Base-by-base conservation (phyloP, 35 echinoderm and acorn worm species). In the Ophioderma brevispina region DNA sequence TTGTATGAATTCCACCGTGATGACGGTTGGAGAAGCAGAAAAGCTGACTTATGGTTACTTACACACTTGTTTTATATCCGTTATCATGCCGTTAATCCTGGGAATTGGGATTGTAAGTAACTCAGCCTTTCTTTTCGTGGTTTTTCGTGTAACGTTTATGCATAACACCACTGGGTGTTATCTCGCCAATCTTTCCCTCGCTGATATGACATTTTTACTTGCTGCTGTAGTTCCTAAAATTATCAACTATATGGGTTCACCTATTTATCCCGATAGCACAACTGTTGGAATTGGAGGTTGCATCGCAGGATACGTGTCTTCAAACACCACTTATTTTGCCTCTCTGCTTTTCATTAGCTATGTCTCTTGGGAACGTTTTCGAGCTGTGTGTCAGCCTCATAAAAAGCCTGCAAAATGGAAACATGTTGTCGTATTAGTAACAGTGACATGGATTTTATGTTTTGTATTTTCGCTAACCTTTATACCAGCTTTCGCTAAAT, bases 81-180 rank as follows among this genome's bases (percentile, higher is more conserved):
- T 30, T 2, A 6, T 95, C 10, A 63, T 95, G 37, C 93, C 93
- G 0, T 17, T 86, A n/a, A 33, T 95, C 14, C 75, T 95, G 2
- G 39, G 37, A 18, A n/a, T 95, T 0, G 93, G 93, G 6, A 8
- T 95, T 0, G 39, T 90, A 14, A 49, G 88, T 40, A 95, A 95
- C 38, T 23, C 87, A 18, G 52, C 89, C 2, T 95, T 95, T 82
- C 83, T 95, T n/a, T 86, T 39, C 52, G 93, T 95, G 14, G 88
- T 95, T 3, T 87, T 64, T 40, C 39, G 37, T 40, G 84, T 95
- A 23, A 63, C 46, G 18, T 70, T 46, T 30, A 91, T 95, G 93
- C 46, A 87, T 0, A 91, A 88, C 2, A 78, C 84, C 21, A 95
- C 93, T 0, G 91, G 91, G 39, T 88, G 41, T 46, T 95, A 85